Percentiles rank a stretch among this genome's conserved stretches.
Conservation (phyloP, 2,797 vertebrate genomes). For the Xenentodon cancila region DNA sequence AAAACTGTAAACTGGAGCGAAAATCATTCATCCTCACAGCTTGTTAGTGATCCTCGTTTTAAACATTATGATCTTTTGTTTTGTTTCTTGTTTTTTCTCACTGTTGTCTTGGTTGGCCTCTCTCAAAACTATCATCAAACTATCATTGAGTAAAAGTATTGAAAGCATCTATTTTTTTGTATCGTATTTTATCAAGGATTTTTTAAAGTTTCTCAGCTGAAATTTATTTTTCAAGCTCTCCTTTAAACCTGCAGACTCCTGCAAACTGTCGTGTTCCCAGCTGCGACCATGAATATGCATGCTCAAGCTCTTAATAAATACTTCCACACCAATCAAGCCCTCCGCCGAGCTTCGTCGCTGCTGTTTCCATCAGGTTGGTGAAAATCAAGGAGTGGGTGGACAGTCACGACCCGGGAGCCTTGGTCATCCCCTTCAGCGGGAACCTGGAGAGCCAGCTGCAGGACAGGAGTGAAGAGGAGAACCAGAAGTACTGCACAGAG, state of each 20-base stretch:
- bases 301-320: slow-evolving; percentile 85
- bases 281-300: slow-evolving; percentile 90
- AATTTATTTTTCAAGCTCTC: background rate
- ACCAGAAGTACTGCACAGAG: slow-evolving; percentile 91
- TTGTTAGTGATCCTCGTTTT: background rate
- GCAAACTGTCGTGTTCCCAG: slow-evolving; percentile 77
- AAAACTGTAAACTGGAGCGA: background rate
- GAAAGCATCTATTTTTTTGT: too few relatives aligned
- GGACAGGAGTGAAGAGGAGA: slow-evolving; percentile 91
- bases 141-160: background rate
- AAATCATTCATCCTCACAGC: background rate
- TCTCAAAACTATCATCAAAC: background rate
- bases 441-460: slow-evolving; percentile 91
- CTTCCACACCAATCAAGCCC: slow-evolving; percentile 75
- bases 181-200: too few relatives aligned
- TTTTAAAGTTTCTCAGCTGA: background rate
- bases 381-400: slow-evolving; percentile 99
- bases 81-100: too few relatives aligned
- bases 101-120: too few relatives aligned
- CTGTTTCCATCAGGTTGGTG: slow-evolving; percentile 86
- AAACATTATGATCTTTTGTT: background rate
- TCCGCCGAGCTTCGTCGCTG: slow-evolving; percentile 76
- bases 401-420: slow-evolving; percentile 90
- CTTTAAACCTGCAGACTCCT: slow-evolving; percentile 73
- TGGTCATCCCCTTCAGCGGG: slow-evolving; percentile 94